A percentile compares a stretch with the other conserved stretches of the same genome.
Evolutionary conservation across 2,113 vertebrate genomes (phyloP).

Genomic region (Uropsilus gracilis): DNA sequence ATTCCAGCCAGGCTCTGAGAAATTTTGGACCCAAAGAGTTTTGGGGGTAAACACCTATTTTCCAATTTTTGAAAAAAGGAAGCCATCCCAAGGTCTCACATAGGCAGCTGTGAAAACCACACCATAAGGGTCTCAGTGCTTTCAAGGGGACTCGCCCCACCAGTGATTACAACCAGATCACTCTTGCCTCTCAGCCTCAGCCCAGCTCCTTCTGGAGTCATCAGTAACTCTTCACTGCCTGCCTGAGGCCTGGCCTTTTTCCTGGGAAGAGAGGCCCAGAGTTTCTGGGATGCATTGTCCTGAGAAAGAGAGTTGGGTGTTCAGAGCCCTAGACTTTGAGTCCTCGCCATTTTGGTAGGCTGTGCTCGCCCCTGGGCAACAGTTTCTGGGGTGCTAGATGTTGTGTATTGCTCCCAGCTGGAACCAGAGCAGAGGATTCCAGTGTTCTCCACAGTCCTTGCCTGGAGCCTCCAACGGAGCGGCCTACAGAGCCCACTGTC

Average conservation of each 20-base stretch:
- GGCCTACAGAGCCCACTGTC: background rate
- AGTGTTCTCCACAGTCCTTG: too few relatives aligned
- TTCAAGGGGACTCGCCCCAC: accelerated
- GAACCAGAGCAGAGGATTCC: background rate
- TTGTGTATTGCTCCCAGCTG: background rate
- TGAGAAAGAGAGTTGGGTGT: background rate
- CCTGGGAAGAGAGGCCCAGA: background rate
- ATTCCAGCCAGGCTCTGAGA: background rate
- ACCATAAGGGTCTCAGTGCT: background rate
- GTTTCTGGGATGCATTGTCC: background rate
- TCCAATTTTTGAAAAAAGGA: background rate
- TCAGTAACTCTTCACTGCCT: background rate
- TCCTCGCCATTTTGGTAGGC: background rate
- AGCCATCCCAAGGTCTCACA: background rate
- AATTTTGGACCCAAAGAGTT: background rate
- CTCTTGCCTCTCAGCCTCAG: background rate
- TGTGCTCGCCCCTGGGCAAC: accelerated
- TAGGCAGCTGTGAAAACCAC: background rate
- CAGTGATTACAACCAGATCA: too few relatives aligned
- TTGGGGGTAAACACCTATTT: background rate
- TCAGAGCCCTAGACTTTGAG: background rate
- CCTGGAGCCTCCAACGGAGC: background rate
- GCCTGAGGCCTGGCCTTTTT: background rate
- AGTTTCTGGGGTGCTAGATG: background rate
- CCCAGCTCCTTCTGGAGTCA: background rate